Evolutionary conservation across 2,797 vertebrate genomes (phyloP), one percentile per base, ranked within the genome.

Genomic region (Alosa sapidissima): DNA sequence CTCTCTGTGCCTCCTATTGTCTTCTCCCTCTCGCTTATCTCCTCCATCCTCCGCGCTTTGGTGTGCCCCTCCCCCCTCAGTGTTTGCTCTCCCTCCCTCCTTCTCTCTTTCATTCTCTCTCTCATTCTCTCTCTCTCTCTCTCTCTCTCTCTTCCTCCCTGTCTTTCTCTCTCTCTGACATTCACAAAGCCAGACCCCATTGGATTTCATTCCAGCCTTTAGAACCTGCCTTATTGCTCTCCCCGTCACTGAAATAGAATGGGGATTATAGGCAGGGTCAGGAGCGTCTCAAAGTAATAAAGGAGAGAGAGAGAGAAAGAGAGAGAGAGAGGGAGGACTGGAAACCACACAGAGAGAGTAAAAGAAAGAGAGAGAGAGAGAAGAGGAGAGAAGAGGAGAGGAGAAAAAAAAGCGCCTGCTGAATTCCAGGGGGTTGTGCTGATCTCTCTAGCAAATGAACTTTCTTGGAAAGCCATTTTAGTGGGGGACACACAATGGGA

Each of bases 251-350:
- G 48, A 55, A 89, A 90, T 89, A 88, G 88, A 93, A 90, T 85
- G 84, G 88, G 90, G 72, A 45, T 83, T 83, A 89, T 84, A 88
- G 5, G 58, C 89, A 87, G 91, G 92, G 88, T 92, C 90, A 84
- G 13, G 88, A 91, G 91, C 84, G 88, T 92, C 92, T 92, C 91
- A 91, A 90, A 90, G 92, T 91, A 92, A 93, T 92, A 90, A 91
- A 89, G 91, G 83, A 52, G 87, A 90, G 84, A 68, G 75, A 85
- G 91, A 92, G 85, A 81, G 75, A 82, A 28, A 84, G 83, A 84
- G 60, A 86, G 83, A 86, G 83, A n/a, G 62, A 84, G 75, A 82
- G 21, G 58, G 14, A 33, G 54, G 13, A 82, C 45, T 82, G 41
- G 82, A 5, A 81, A 8, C 91, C 62, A 68, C 62, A 68, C 62